These are phyloP conservation scores for Acrossocheilus wenchowensis DNA, from an alignment of 2,797 vertebrate genomes.

Conservation along the genomic window DNA sequence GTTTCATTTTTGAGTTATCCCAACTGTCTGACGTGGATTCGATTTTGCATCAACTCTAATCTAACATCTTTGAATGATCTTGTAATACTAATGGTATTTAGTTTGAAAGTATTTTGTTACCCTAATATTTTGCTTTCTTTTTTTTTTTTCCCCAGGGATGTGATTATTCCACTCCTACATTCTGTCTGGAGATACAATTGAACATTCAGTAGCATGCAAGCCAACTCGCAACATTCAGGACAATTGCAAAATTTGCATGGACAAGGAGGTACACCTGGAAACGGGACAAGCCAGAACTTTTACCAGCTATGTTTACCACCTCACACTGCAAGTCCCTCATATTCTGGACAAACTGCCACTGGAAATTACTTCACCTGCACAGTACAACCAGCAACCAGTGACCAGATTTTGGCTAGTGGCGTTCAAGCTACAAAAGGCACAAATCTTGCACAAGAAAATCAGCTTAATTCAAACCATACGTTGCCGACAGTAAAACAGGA, in stretches of 20 bases:
- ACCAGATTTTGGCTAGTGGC: neutral
- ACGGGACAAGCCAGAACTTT: neutral
- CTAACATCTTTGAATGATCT: neutral
- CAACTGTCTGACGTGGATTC: no score
- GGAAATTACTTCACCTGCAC: constrained; percentile 11
- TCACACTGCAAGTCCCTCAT: neutral
- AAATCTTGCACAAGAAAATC: neutral
- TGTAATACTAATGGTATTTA: neutral
- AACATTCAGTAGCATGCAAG: constrained; percentile 31
- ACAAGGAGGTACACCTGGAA: neutral
- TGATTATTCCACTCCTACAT: constrained; percentile 5
- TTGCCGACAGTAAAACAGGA: neutral
- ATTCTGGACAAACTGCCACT: neutral
- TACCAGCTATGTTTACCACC: neutral
- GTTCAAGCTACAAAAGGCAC: constrained; percentile 1
- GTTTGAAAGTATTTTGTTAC: neutral
- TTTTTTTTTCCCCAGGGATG: constrained; percentile 14
- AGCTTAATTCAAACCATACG: neutral
- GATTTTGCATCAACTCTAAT: neutral
- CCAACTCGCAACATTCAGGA: neutral
- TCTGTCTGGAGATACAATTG: neutral
- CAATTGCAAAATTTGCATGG: neutral
- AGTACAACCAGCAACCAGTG: neutral
- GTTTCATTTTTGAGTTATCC: no score
- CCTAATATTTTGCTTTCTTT: neutral